phyloP scores from a whole-genome alignment of 2,797 vertebrate species.

The Melanotaenia maccullochi region DNA sequence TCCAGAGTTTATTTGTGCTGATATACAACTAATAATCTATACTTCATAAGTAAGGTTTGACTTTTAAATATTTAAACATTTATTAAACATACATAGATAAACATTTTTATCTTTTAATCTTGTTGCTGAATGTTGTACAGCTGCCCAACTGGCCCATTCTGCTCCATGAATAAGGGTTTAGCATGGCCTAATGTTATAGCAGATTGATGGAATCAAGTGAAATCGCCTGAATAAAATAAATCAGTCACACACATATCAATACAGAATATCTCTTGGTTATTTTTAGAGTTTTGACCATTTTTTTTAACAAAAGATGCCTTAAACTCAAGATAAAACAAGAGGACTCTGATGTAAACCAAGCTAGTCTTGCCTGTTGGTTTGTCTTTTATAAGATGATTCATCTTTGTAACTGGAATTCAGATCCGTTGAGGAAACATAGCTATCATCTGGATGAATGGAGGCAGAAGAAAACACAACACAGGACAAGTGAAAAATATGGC shows the following conservation, averaged over 20 bases:
- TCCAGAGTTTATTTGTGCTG: neutral
- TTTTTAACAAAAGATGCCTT: neutral
- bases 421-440: constrained; percentile 70
- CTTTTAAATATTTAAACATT: neutral
- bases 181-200: neutral
- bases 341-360: neutral
- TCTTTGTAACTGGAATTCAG: constrained; percentile 67
- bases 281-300: neutral
- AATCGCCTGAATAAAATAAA: neutral
- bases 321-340: neutral
- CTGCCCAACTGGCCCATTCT: neutral
- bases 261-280: neutral
- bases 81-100: neutral
- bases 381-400: constrained; percentile 46
- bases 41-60: too few relatives aligned
- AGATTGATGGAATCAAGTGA: neutral
- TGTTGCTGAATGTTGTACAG: neutral
- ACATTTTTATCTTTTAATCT: neutral
- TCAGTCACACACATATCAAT: neutral
- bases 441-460: constrained; percentile 63
- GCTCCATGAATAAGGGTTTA: neutral
- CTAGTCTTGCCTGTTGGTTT: constrained; percentile 53
- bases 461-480: neutral
- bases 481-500: neutral
- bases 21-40: neutral